Conservation (phyloP, 2,888 invertebrate genomes). For the Scrobipalpa atriplicella region DNA sequence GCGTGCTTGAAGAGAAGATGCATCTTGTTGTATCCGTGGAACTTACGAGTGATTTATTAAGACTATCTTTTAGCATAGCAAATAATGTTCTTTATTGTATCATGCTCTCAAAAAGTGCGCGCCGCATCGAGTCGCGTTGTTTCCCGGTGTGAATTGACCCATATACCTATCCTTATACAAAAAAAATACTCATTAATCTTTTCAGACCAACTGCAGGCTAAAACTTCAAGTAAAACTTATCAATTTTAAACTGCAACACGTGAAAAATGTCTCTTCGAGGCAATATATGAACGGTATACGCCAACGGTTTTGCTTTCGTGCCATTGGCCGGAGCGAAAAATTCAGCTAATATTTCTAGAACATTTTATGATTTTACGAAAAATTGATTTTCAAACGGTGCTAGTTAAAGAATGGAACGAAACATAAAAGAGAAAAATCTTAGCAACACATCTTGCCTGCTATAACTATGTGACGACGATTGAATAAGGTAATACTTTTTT, state of each 20-base stretch:
- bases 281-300: slow-evolving; percentile 45
- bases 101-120: too few relatives aligned
- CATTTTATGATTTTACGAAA: slow-evolving; percentile 45
- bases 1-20: too few relatives aligned
- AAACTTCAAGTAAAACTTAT: slow-evolving; percentile 36
- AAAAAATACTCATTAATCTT: not conserved
- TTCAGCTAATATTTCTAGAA: slow-evolving; percentile 44
- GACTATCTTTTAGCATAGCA: too few relatives aligned
- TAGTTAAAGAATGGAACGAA: not conserved
- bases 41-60: too few relatives aligned
- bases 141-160: too few relatives aligned
- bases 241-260: slow-evolving; percentile 45
- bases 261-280: slow-evolving; percentile 38
- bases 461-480: too few relatives aligned
- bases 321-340: slow-evolving; percentile 42
- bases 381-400: slow-evolving; percentile 41
- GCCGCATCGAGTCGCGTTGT: too few relatives aligned
- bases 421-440: not conserved
- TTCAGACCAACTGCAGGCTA: not conserved
- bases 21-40: too few relatives aligned
- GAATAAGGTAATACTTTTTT: too few relatives aligned
- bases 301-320: slow-evolving; percentile 50
- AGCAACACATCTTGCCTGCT: not conserved
- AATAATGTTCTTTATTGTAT: too few relatives aligned
- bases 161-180: too few relatives aligned